phyloP scores from a whole-genome alignment of 2,797 vertebrate genomes.

The Sebastes taczanowskii region DNA sequence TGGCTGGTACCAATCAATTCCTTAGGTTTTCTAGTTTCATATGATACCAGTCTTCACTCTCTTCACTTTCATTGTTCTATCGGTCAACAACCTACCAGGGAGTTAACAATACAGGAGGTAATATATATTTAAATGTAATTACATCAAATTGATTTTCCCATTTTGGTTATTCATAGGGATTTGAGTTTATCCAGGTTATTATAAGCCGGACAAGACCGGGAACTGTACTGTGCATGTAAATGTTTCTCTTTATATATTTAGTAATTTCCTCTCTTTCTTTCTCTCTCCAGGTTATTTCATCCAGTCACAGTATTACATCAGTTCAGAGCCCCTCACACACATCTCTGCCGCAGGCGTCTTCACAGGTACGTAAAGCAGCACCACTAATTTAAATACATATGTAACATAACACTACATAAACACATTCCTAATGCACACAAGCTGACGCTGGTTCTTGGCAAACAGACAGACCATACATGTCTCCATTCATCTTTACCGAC shows the following conservation, averaged over 20 bases:
- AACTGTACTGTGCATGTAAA: background rate
- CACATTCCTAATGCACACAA: background rate
- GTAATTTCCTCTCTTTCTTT: background rate
- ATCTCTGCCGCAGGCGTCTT: conserved; percentile 77
- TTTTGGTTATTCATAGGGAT: background rate
- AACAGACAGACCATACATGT: background rate
- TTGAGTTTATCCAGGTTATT: conserved; percentile 6
- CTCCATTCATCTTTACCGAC: background rate
- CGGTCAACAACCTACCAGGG: background rate
- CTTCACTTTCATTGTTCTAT: background rate
- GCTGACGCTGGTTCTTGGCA: background rate
- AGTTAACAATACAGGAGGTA: background rate
- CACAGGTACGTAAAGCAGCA: conserved; percentile 83
- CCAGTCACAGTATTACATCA: conserved; percentile 62
- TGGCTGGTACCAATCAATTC: no score
- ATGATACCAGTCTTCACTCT: no score
- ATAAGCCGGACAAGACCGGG: background rate
- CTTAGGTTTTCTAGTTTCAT: no score
- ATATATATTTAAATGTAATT: background rate
- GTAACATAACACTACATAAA: background rate
- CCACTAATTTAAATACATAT: background rate
- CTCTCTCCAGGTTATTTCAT: conserved; percentile 49
- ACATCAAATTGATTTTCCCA: background rate
- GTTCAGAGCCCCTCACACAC: conserved; percentile 76
- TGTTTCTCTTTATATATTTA: background rate